phyloP scores from a whole-genome alignment of 2,888 invertebrate species.

The Apoda limacodes region DNA sequence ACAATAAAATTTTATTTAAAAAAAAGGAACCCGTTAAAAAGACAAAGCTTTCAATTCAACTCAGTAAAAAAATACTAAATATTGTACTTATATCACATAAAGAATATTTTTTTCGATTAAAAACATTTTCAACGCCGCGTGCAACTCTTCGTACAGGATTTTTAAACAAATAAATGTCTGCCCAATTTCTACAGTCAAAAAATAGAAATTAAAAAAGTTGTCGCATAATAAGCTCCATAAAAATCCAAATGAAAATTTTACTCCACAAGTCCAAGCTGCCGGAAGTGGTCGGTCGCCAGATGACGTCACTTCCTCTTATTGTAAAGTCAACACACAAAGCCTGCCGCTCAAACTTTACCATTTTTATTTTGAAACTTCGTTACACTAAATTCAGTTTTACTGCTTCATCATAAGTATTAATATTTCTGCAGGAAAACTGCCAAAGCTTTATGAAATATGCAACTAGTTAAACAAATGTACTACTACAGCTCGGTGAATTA shows the following conservation, averaged over 20 bases:
- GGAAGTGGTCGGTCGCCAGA: slow-evolving; percentile 47
- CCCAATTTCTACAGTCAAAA: too few species aligned
- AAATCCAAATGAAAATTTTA: slow-evolving; percentile 53
- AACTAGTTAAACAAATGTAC: too few species aligned
- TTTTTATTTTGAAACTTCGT: background rate
- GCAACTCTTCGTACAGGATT: slow-evolving; percentile 15
- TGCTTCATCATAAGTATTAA: slow-evolving; percentile 11
- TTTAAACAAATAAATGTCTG: too few species aligned
- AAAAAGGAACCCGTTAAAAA: too few species aligned
- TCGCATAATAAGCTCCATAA: slow-evolving; percentile 48
- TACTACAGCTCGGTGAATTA: too few species aligned
- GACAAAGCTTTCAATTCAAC: too few species aligned
- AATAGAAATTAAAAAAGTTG: too few species aligned
- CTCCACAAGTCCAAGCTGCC: slow-evolving; percentile 29
- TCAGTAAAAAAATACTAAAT: too few species aligned
- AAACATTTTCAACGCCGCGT: too few species aligned
- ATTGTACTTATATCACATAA: too few species aligned
- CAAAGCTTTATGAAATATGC: slow-evolving; percentile 45
- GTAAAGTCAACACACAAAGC: slow-evolving; percentile 57
- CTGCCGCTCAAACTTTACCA: slow-evolving; percentile 34
- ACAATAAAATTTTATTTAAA: too few species aligned
- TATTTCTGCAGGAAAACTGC: slow-evolving; percentile 19
- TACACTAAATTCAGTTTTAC: slow-evolving; percentile 24
- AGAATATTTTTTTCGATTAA: too few species aligned
- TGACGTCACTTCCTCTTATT: slow-evolving; percentile 61